Base-by-base conservation (phyloP, 2,113 vertebrate genomes). In the Hippocampus abdominalis region DNA sequence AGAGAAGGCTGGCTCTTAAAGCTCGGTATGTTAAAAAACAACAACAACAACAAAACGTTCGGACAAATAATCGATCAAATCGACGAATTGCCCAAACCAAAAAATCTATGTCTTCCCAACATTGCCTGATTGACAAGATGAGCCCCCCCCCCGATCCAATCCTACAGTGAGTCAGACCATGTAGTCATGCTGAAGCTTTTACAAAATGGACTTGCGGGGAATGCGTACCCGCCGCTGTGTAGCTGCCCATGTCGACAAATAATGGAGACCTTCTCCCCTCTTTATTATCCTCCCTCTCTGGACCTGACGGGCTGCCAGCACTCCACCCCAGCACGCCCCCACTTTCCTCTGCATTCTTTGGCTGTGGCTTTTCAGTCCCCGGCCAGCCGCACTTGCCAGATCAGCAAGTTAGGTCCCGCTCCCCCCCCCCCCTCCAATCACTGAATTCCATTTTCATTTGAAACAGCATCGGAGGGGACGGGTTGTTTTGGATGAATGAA, bases 1-100 rank as follows among this genome's bases (percentile, higher is more conserved):
- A 92, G 97, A 81, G 97, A 99, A 88, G 97, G 97, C 79, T 98
- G 97, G 97, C 94, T 99, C 62, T 81, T 99, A 70, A 99, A 99
- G 90, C 92, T 99, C 80, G 97, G 97, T 96, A 88, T 87, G 97
- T 92, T 3, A 20, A 44, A 12, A 13, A 13, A 2, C 40, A 40
- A 10, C 40, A 2, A 40, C 10, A 44, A 44, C 8, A 44, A 3
- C 13, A 36, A 44, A 44, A 44, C 10, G 10, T 44, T 44, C 42
- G 12, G 12, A 12, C 42, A 44, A 42, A 44, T 44, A 8, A 42
- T 42, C 10, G 8, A 42, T 42, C 8, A 42, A 42, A 10, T 42
- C 40, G 40, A 12, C 40, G 11, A 42, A 42, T 42, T 9, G 9
- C 9, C 11, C 9, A 42, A 42, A 9, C 40, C 40, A 2, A 42